These are phyloP conservation scores for Indri indri DNA, from an alignment of 2,113 vertebrate genomes.

Conservation along the genomic window DNA sequence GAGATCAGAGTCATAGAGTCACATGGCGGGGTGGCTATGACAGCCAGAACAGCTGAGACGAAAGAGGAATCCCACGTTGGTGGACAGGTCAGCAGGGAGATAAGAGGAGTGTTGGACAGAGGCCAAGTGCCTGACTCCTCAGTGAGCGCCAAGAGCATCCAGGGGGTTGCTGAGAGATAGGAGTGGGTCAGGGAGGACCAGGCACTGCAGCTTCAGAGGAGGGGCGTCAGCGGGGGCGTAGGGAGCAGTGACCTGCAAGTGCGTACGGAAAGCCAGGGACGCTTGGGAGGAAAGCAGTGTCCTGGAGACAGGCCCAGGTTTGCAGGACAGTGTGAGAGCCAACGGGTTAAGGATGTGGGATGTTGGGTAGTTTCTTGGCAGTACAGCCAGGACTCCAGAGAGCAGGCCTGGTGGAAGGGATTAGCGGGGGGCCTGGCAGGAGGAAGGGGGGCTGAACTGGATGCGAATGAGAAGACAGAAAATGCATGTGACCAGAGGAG, in stretches of 20 bases:
- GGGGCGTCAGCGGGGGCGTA: neutral
- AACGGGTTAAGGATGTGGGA: neutral
- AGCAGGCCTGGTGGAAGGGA: neutral
- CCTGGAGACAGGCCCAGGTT: neutral
- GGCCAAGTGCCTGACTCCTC: neutral
- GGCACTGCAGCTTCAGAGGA: neutral
- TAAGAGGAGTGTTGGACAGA: too few species aligned
- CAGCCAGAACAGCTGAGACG: neutral
- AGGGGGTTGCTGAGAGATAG: neutral
- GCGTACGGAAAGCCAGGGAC: neutral
- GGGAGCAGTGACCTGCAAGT: neutral
- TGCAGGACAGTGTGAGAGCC: neutral
- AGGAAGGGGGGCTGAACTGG: neutral
- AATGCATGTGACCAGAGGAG: neutral
- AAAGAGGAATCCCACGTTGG: neutral
- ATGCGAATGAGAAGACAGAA: neutral
- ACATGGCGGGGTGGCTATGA: accelerated
- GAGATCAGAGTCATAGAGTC: neutral
- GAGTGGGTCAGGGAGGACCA: neutral
- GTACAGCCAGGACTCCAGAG: neutral
- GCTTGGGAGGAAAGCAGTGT: neutral
- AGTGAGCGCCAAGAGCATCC: accelerated
- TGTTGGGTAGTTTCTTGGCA: neutral
- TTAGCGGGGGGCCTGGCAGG: neutral
- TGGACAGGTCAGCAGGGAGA: neutral